These are phyloP conservation scores for Suncus etruscus DNA, from an alignment of 2,113 vertebrate species.

Conservation along the genomic window DNA sequence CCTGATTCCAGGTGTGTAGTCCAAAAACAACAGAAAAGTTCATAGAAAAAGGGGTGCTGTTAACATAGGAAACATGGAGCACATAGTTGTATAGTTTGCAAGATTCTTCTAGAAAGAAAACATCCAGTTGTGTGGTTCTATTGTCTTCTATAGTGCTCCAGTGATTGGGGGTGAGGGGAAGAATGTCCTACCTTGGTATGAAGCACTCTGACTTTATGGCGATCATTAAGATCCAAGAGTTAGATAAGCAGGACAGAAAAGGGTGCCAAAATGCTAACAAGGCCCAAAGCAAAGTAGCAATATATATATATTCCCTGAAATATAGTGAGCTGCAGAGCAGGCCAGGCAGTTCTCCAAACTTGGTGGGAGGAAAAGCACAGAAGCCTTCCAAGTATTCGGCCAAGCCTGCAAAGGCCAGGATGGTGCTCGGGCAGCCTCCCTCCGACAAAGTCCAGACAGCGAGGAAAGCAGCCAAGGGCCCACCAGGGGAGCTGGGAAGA, in stretches of 20 bases:
- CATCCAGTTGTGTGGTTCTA: neutral
- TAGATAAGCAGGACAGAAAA: slow-evolving; percentile 41
- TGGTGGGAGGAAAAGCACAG: neutral
- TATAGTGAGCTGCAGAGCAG: slow-evolving; percentile 7
- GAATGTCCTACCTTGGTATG: neutral
- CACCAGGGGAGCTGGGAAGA: neutral
- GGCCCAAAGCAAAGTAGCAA: slow-evolving; percentile 41
- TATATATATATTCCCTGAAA: neutral
- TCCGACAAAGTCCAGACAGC: neutral
- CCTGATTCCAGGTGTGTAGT: too few relatives aligned
- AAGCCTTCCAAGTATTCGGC: neutral
- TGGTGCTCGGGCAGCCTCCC: neutral
- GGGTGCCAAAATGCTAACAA: neutral
- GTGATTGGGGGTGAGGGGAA: slow-evolving; percentile 2
- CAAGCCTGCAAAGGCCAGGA: neutral
- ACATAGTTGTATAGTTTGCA: slow-evolving; percentile 24
- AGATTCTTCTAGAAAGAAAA: slow-evolving; percentile 62
- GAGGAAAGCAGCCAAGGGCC: neutral
- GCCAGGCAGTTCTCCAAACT: neutral
- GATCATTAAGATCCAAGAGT: slow-evolving; percentile 50
- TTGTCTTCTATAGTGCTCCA: slow-evolving; percentile 33
- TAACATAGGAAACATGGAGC: slow-evolving; percentile 50
- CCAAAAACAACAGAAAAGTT: slow-evolving; percentile 29
- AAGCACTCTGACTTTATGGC: slow-evolving; percentile 52
- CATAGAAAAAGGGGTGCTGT: slow-evolving; percentile 54